Base-by-base conservation (phyloP, 2,113 vertebrate species). In the Gasterosteus aculeatus region DNA sequence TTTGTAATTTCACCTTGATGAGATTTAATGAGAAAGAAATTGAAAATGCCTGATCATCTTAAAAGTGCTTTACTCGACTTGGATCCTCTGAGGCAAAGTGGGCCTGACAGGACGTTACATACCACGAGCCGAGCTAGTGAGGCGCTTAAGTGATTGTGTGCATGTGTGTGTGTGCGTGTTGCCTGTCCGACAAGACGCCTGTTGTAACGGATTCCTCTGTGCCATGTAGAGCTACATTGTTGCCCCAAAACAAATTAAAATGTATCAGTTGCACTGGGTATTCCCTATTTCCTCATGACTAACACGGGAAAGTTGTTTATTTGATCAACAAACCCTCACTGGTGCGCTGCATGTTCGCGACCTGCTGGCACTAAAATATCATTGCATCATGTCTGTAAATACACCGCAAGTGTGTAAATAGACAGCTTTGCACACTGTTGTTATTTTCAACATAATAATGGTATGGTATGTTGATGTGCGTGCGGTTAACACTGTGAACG, bases 81-180 rank as follows among this genome's bases (percentile, higher is more conserved):
- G 41, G 51, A 73, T 59, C 61, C 56, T 64, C 46, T 66, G 71
- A 77, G 49, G 10, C 15, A 69, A 82, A 65, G 41, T 62, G 61
- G 6, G 29, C 44, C 5, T 75, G 84, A 84, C 72, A 60, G 39
- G 72, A 67, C 22, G 75, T 67, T 56, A 81, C 65, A 42, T 0
- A 58, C 60, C 11, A 8, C 19, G n/a, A 70, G 14, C 35, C 4
- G 5, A 38, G 39, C 29, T 9, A 63, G 29, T 31, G 49, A 71
- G 44, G 62, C 33, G 0, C 65, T 44, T 22, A n/a, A 4, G 10
- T 63, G 4, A 14, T 5, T 29, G 38, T 42, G 78, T 46, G 70
- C 10, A 46, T 80, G 69, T 44, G 39, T 47, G 46, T 69, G 68
- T 72, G 38, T 46, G 58, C 46, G 41, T 46, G 73, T 51, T 38